These are phyloP conservation scores for Eurosta solidaginis DNA, from an alignment of 1,140 invertebrate species.

Conservation along the genomic window DNA sequence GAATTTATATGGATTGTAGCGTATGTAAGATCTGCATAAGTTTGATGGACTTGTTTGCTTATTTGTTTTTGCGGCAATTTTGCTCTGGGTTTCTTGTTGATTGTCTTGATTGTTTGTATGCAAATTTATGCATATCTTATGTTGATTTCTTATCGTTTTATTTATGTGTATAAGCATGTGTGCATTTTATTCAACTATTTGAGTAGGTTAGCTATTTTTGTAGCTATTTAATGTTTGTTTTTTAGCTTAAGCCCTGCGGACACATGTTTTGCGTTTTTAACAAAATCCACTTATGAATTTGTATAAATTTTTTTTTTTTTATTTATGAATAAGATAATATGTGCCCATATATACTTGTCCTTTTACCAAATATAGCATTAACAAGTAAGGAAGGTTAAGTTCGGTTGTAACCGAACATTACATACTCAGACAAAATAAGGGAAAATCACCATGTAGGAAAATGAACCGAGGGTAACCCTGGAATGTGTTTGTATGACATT, in stretches of 20 bases:
- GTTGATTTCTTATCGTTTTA: not conserved
- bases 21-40: not conserved
- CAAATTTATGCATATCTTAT: conserved; percentile 33
- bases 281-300: not conserved
- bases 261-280: not conserved
- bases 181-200: not conserved
- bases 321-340: too few species aligned
- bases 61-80: not conserved
- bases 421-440: too few species aligned
- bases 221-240: not conserved
- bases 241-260: not conserved
- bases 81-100: not conserved
- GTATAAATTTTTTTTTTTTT: too few species aligned
- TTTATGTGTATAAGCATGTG: not conserved
- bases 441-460: too few species aligned
- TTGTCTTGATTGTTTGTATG: conserved; percentile 34
- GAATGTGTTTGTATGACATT: too few species aligned
- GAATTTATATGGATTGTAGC: not conserved
- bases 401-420: too few species aligned
- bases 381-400: too few species aligned
- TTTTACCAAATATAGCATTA: too few species aligned
- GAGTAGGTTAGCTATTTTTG: not conserved
- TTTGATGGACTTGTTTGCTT: conserved; percentile 17
- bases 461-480: too few species aligned
- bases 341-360: too few species aligned